A percentile compares a stretch with the other conserved stretches of the same genome.
Evolutionary conservation across 2,888 invertebrate species (phyloP).

Genomic region (Temnothorax unifasciatus): DNA sequence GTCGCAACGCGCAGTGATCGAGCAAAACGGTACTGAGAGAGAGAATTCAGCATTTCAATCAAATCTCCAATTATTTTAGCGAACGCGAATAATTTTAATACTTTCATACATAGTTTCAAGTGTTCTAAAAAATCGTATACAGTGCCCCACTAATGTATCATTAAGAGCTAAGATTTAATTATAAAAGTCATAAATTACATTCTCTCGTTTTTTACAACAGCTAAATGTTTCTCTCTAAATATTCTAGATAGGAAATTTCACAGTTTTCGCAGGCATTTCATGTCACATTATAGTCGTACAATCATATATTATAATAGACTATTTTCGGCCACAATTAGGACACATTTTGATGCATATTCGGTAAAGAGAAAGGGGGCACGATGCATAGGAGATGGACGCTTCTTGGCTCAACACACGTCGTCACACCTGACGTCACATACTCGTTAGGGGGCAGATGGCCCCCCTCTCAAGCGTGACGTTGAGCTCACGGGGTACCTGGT

Average conservation of each 20-base stretch:
- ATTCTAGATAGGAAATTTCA: not conserved
- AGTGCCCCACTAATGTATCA: not conserved
- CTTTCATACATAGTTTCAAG: not conserved
- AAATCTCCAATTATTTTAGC: slow-evolving; percentile 14
- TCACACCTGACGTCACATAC: slow-evolving; percentile 86
- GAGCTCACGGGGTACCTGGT: slow-evolving; percentile 75
- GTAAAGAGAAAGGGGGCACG: slow-evolving; percentile 5
- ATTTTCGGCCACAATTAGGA: slow-evolving; percentile 28
- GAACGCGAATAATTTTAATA: slow-evolving; percentile 14
- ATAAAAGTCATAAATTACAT: slow-evolving; percentile 23
- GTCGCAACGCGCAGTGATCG: slow-evolving; percentile 63
- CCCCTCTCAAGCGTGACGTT: slow-evolving; percentile 86
- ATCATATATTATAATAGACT: not conserved
- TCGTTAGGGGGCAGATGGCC: slow-evolving; percentile 85
- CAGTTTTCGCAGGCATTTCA: not conserved
- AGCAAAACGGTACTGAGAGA: not conserved
- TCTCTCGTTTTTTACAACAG: not conserved
- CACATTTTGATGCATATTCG: not conserved
- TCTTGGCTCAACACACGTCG: slow-evolving; percentile 78
- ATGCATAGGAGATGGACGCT: slow-evolving; percentile 68
- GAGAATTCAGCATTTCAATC: slow-evolving; percentile 29
- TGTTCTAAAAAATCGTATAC: not conserved
- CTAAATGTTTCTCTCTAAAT: not conserved
- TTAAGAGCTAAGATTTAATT: not conserved
- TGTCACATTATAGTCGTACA: not conserved